These are phyloP conservation scores for Plodia interpunctella DNA, from an alignment of 1,140 invertebrate genomes.

Conservation along the genomic window DNA sequence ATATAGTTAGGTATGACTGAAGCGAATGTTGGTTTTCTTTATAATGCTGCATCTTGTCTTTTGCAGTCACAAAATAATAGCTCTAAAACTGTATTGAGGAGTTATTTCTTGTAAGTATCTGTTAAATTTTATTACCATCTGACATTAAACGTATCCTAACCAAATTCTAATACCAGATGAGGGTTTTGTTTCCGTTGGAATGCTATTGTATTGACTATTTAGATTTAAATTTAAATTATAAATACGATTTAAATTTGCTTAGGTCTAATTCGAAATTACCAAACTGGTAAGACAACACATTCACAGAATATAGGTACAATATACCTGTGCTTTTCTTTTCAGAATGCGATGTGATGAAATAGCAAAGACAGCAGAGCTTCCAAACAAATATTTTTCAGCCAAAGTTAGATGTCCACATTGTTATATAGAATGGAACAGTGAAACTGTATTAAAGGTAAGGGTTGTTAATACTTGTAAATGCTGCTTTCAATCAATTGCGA, in stretches of 20 bases:
- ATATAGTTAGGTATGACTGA: constrained; percentile 36
- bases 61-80: constrained; percentile 22
- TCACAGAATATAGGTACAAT: no score
- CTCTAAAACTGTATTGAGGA: constrained; percentile 38
- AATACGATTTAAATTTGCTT: no score
- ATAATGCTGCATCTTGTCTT: constrained; percentile 40
- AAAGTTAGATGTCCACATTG: constrained; percentile 49
- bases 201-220: no score
- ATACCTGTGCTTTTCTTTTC: background rate
- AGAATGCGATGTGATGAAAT: constrained; percentile 51
- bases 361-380: constrained; percentile 39
- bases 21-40: constrained; percentile 42
- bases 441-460: constrained; percentile 39
- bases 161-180: constrained; percentile 9
- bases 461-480: no score
- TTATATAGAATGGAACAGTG: constrained; percentile 48
- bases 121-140: background rate
- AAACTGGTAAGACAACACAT: no score
- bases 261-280: no score
- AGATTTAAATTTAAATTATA: no score
- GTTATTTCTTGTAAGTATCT: constrained; percentile 58
- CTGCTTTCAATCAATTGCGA: no score
- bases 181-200: no score
- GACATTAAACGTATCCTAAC: background rate
- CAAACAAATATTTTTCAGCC: constrained; percentile 48